phyloP scores from a whole-genome alignment of 2,113 vertebrate genomes.

The Ifrita kowaldi region DNA sequence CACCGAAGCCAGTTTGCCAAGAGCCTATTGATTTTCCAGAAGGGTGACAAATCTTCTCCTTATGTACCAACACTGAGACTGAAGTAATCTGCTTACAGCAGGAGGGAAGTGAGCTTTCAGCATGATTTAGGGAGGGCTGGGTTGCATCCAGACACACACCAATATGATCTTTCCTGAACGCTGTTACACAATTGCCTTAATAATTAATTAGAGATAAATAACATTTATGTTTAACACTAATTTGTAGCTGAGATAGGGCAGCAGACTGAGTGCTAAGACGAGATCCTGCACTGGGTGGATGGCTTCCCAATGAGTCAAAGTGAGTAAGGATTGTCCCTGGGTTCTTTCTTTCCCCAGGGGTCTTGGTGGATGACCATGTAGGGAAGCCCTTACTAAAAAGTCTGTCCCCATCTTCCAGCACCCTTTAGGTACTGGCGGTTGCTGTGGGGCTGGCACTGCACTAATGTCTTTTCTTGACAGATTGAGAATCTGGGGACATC shows the following conservation, averaged over 20 bases:
- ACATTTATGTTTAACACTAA: background rate
- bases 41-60: conserved; percentile 24
- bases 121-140: background rate
- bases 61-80: background rate
- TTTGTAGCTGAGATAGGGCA: background rate
- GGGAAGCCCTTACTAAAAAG: too few species aligned
- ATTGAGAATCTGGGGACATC: background rate
- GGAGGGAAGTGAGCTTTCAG: background rate
- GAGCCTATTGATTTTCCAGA: conserved; percentile 14
- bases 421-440: too few species aligned
- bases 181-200: background rate
- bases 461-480: background rate
- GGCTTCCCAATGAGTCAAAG: background rate
- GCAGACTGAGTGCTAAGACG: background rate
- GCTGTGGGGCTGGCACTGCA: background rate
- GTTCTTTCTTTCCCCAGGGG: background rate
- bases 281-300: background rate
- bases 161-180: background rate
- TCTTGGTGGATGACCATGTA: rapidly evolving
- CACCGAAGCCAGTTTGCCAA: background rate
- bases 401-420: too few species aligned
- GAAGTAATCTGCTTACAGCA: background rate
- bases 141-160: background rate
- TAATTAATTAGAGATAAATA: conserved; percentile 35
- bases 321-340: background rate